Evolutionary conservation across 2,113 vertebrate species (phyloP), one percentile per base, ranked within the genome.

Genomic region (Xenopus laevis): DNA sequence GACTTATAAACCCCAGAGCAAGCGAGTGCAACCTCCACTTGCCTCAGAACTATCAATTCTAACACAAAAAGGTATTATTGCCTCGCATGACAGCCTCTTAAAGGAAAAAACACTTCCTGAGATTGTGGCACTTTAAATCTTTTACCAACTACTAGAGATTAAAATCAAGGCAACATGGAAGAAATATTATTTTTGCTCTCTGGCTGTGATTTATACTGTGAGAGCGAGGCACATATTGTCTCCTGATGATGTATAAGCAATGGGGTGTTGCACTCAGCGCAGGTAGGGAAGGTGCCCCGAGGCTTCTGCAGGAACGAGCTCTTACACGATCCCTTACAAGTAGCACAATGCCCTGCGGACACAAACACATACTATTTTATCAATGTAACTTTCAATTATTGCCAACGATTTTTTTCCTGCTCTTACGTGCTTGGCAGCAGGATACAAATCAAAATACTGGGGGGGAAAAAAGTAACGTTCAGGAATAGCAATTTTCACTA

Each of bases 181-280:
- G 21, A 61, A 30, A 61, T 63, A 40, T 68, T 68, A 68, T 62
- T 68, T 70, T 52, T 66, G 46, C n/a, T 45, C 55, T 58, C 30
- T 80, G 77, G 71, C 63, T 85, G 80, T 86, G 84, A 91, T 89
- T 88, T 87, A 84, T 88, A 78, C 58, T 77, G 76, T 79, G 81
- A 83, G 81, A 40, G 81, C 86, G 83, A 87, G 79, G 79, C 81
- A 79, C 71, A 67, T 69, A 85, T 78, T 81, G 81, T 79, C 72
- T 10, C 72, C 74, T 76, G 53, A 80, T 71, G 78, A 78, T 21
- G 81, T 72, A 86, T 76, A 76, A 59, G 73, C 77, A 82, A 71
- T 62, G 78, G 86, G 83, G 84, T 83, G 84, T 85, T 81, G 81
- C 69, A 71, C 76, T 72, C 78, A 61, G 75, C 82, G 52, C 70